These are phyloP conservation scores for Climacteris rufus DNA, from an alignment of 2,113 vertebrate species.

Conservation along the genomic window DNA sequence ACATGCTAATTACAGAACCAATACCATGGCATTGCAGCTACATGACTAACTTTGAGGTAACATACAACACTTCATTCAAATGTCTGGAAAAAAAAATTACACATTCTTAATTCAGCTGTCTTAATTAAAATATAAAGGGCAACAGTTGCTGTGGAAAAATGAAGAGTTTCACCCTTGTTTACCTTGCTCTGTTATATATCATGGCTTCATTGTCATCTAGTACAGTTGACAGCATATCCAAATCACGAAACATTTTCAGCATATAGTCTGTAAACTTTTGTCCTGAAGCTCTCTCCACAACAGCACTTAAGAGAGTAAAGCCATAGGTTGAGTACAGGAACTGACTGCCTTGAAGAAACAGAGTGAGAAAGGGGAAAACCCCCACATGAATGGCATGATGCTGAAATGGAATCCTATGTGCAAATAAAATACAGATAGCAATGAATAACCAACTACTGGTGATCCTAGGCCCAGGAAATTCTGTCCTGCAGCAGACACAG, in stretches of 20 bases:
- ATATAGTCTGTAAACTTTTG: constrained; percentile 89
- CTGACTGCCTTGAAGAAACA: constrained; percentile 80
- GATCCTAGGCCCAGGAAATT: background rate
- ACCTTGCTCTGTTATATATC: constrained; percentile 97
- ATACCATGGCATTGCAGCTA: background rate
- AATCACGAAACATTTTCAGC: constrained; percentile 88
- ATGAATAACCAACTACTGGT: background rate
- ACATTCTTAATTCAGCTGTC: background rate
- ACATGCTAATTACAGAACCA: background rate
- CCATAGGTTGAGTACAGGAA: constrained; percentile 96
- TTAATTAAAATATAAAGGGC: background rate
- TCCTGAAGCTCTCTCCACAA: constrained; percentile 87
- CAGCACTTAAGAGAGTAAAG: constrained; percentile 90
- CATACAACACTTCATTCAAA: background rate
- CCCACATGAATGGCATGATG: background rate
- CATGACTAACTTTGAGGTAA: background rate
- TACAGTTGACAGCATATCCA: constrained; percentile 91
- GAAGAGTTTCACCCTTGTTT: background rate
- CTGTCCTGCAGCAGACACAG: background rate
- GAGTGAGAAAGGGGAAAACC: background rate
- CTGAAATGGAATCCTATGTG: background rate
- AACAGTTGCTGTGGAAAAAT: background rate
- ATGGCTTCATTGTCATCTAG: constrained; percentile 91
- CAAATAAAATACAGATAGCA: background rate
- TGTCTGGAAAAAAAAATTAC: background rate